Percentiles rank a stretch among this genome's conserved stretches.
Conservation (phyloP, 2,113 vertebrate genomes). For the Dryoscopus gambensis region DNA sequence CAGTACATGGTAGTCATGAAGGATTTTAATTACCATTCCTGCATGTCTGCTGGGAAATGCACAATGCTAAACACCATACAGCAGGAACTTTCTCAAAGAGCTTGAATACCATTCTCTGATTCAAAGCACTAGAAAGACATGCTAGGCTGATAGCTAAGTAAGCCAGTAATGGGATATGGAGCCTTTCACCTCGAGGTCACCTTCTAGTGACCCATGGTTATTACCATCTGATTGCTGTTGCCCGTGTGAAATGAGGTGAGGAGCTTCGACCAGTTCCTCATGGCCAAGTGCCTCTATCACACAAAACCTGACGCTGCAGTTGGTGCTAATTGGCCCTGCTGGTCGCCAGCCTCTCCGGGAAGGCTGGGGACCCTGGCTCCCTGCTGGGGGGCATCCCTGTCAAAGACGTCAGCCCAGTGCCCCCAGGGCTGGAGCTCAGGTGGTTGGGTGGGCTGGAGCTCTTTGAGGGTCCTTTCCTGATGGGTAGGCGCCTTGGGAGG, state of each 20-base stretch:
- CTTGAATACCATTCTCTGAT: constrained; percentile 29
- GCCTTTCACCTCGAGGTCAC: constrained; percentile 51
- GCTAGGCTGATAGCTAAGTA: constrained; percentile 11
- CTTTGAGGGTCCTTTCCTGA: background rate
- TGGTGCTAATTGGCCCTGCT: background rate
- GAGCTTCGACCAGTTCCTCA: background rate
- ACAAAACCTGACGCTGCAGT: background rate
- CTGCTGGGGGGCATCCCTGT: background rate
- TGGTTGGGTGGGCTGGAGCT: background rate
- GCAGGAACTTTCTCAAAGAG: constrained; percentile 6
- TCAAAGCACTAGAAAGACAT: background rate
- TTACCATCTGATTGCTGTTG: constrained; percentile 46
- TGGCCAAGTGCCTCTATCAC: background rate
- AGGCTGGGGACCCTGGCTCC: background rate
- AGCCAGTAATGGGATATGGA: constrained; percentile 39
- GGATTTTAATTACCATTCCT: constrained; percentile 44
- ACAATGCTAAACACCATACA: constrained; percentile 12
- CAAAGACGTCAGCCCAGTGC: background rate
- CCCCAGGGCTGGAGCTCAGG: background rate
- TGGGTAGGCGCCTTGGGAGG: background rate
- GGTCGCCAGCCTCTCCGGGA: background rate
- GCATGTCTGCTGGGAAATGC: constrained; percentile 31
- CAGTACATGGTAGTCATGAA: background rate
- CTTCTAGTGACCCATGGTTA: constrained; percentile 43
- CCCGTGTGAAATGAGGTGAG: constrained; percentile 36